Conservation (phyloP, 1,140 invertebrate species). For the Atopsyche davidsoni region DNA sequence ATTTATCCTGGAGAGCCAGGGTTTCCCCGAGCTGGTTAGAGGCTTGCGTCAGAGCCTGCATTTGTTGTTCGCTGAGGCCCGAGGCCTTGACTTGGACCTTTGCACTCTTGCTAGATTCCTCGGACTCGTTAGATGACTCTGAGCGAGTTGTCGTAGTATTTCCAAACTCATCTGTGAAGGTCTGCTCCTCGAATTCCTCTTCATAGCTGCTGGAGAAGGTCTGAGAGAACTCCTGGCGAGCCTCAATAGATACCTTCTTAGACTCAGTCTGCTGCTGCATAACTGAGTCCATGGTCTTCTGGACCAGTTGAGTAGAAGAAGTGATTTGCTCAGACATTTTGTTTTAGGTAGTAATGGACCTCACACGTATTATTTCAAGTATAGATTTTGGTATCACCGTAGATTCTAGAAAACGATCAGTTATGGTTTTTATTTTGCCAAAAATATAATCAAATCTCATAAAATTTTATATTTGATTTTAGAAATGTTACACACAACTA, state of each 20-base stretch:
- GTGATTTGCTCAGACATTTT: conserved; percentile 28
- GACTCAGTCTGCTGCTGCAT: conserved; percentile 40
- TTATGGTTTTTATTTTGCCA: background rate
- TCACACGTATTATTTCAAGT: too few relatives aligned
- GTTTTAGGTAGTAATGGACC: background rate
- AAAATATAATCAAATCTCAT: too few relatives aligned
- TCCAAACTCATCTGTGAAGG: conserved; percentile 43
- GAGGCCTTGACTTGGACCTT: conserved; percentile 46
- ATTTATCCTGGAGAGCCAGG: conserved; percentile 38
- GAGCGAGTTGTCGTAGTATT: conserved; percentile 43
- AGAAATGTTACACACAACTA: background rate
- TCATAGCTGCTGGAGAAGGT: conserved; percentile 44
- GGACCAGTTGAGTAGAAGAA: conserved; percentile 35
- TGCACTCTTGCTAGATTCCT: conserved; percentile 43
- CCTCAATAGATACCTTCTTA: conserved; percentile 40
- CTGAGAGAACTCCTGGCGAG: conserved; percentile 46
- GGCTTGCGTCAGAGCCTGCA: conserved; percentile 46
- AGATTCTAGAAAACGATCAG: background rate
- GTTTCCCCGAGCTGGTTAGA: conserved; percentile 40
- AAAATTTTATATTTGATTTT: background rate
- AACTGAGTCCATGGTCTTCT: conserved; percentile 45
- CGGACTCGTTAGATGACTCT: conserved; percentile 43
- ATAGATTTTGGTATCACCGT: too few relatives aligned
- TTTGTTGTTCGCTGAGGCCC: conserved; percentile 43
- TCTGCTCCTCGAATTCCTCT: conserved; percentile 47